Base-by-base conservation (phyloP, 2,113 vertebrate species). In the Cranoglanis bouderius region DNA sequence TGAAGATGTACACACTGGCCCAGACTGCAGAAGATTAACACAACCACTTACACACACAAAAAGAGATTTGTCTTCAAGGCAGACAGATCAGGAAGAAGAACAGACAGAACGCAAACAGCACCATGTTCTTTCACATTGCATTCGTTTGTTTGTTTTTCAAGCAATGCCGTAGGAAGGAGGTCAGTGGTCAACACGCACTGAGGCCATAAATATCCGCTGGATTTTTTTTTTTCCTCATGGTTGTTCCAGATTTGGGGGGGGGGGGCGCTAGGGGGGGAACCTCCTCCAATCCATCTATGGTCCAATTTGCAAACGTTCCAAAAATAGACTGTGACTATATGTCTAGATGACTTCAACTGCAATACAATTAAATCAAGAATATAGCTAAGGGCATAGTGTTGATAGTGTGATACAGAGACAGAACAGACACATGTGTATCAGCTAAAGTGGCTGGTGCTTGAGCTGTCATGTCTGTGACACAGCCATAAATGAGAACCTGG, bases 21-120 rank as follows among this genome's bases (percentile, higher is more conserved):
- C 75, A 51, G 38, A 75, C 12, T 84, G 21, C 35, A 67, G 29
- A 67, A 91, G 72, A 93, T 94, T 91, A 90, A 91, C 49, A 26
- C 87, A 74, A 77, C 8, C 43, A 35, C 67, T 38, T 75, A 65
- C 61, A 35, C 63, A 88, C 67, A 72, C 63, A 88, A 65, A 75
- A 78, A 88, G 92, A 93, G 91, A 92, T 81, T 88, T 74, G 63
- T 43, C 24, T 90, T 92, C 85, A 91, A 88, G 14, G 43, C 46
- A 46, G 46, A 46, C 46, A 46, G 46, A 46, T 46, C 43, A 16
- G n/a, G n/a, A n/a, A 18, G 38, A 0, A 24, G 26, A 16, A 49
- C 14, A 78, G 75, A 49, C 13, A 9, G 46, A 53, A 53, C 6
- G 2, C 6, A 57, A 38, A 57, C 29, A 53, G 7, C 29, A 80